Percentiles rank a stretch among this genome's conserved stretches.
Evolutionary conservation across 2,888 invertebrate genomes (phyloP).

Genomic region (Harpalus rubripes): DNA sequence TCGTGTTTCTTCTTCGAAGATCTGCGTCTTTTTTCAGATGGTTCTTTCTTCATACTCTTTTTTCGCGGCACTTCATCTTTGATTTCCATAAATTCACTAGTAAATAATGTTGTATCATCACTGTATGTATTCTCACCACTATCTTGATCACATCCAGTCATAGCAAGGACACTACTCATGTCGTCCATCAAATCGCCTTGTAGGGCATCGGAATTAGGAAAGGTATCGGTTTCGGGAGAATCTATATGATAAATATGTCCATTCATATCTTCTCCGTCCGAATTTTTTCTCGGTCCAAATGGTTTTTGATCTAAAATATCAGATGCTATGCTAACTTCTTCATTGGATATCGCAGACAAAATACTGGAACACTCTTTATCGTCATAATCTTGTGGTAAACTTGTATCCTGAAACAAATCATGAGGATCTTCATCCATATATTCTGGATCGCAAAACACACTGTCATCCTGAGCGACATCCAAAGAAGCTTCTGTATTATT

Average conservation of each 20-base stretch:
- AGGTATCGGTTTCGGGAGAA: conserved; percentile 90
- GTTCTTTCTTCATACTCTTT: conserved; percentile 79
- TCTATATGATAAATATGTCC: conserved; percentile 88
- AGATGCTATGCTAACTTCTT: conserved; percentile 85
- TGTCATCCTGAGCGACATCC: conserved; percentile 60
- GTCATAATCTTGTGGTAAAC: conserved; percentile 74
- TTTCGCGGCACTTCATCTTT: conserved; percentile 79
- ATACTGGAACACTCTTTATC: conserved; percentile 82
- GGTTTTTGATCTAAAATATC: conserved; percentile 81
- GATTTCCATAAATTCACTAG: conserved; percentile 77
- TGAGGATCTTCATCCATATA: conserved; percentile 51
- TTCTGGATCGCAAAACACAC: conserved; percentile 44
- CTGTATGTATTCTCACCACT: conserved; percentile 81
- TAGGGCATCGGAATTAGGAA: conserved; percentile 84
- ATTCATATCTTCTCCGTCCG: conserved; percentile 77
- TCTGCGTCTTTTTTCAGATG: conserved; percentile 75
- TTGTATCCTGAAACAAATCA: conserved; percentile 60
- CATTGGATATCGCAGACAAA: conserved; percentile 83
- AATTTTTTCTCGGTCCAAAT: conserved; percentile 77
- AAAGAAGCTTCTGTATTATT: conserved; percentile 52
- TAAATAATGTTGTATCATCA: conserved; percentile 85
- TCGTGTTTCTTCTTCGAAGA: conserved; percentile 76
- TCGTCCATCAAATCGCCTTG: conserved; percentile 90
- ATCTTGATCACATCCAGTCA: conserved; percentile 83
- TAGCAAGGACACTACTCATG: conserved; percentile 87